A percentile compares a stretch with the other conserved stretches of the same genome.
Conservation (phyloP, 2,888 invertebrate genomes). For the Eledona agricola region DNA sequence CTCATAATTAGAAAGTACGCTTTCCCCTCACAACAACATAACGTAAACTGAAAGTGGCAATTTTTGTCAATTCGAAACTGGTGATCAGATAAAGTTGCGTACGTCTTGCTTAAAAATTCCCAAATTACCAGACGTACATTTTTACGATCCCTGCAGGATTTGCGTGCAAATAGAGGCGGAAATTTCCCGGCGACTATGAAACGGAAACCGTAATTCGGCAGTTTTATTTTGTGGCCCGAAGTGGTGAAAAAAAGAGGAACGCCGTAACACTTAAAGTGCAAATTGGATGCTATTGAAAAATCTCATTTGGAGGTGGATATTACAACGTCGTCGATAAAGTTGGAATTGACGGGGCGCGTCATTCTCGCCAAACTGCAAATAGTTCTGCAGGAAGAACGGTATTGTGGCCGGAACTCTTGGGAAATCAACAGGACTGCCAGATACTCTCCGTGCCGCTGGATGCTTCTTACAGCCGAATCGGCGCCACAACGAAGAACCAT, state of each 20-base stretch:
- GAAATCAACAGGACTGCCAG: conserved; percentile 49
- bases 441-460: conserved; percentile 28
- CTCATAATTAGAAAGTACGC: too few species aligned
- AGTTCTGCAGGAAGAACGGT: conserved; percentile 44
- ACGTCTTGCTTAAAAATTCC: conserved; percentile 9
- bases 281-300: conserved; percentile 56
- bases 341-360: conserved; percentile 49
- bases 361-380: conserved; percentile 48
- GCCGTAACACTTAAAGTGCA: conserved; percentile 53
- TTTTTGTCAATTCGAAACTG: too few species aligned
- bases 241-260: conserved; percentile 11
- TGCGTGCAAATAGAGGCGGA: conserved; percentile 17
- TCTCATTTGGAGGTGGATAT: conserved; percentile 51
- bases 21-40: too few species aligned
- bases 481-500: conserved; percentile 19
- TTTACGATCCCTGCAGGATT: conserved; percentile 24
- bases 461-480: conserved; percentile 29
- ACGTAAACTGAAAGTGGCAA: too few species aligned
- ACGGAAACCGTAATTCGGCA: conserved; percentile 13
- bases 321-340: conserved; percentile 49
- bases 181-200: conserved; percentile 23
- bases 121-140: conserved; percentile 15
- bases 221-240: conserved; percentile 20
- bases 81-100: conserved; percentile 1
- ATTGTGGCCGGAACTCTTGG: conserved; percentile 51